Evolutionary conservation across 2,797 vertebrate genomes (phyloP).

Genomic region (Protosalanx chinensis): DNA sequence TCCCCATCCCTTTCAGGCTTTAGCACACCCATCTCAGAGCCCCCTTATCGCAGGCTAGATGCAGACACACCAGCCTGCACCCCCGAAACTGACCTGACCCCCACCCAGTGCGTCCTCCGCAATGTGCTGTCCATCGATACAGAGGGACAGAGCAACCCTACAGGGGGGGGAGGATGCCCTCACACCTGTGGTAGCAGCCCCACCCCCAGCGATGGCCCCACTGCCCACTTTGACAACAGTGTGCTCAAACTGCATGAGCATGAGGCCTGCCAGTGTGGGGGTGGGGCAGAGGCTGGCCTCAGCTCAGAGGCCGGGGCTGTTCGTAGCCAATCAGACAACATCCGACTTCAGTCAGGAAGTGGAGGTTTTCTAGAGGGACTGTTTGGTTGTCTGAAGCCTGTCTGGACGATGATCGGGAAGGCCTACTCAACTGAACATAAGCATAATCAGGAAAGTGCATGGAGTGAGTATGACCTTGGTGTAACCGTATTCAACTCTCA

Average conservation of each 20-base stretch:
- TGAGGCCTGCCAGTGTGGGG: conserved; percentile 72
- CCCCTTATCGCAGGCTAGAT: conserved; percentile 83
- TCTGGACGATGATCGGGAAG: conserved; percentile 98
- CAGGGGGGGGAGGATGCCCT: conserved; percentile 21
- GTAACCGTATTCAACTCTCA: background rate
- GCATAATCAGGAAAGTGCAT: conserved; percentile 83
- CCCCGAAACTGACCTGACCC: conserved; percentile 88
- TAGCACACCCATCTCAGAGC: conserved; percentile 82
- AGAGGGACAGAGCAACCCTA: conserved; percentile 62
- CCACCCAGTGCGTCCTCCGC: conserved; percentile 89
- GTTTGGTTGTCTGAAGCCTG: conserved; percentile 92
- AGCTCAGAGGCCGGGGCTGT: conserved; percentile 71
- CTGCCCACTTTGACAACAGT: conserved; percentile 80
- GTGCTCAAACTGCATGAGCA: conserved; percentile 84
- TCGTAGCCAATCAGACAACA: conserved; percentile 71
- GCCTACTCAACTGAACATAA: conserved; percentile 96
- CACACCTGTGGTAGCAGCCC: conserved; percentile 71
- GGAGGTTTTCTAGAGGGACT: conserved; percentile 94
- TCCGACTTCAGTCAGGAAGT: conserved; percentile 81
- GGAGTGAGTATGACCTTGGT: conserved; percentile 25
- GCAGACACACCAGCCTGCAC: conserved; percentile 86
- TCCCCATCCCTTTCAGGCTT: conserved; percentile 91
- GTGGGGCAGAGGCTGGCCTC: conserved; percentile 64
- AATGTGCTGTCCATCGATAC: conserved; percentile 86
- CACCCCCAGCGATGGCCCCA: conserved; percentile 74